Evolutionary conservation across 2,797 vertebrate genomes (phyloP).

Genomic region (Psittacula derbiana): DNA sequence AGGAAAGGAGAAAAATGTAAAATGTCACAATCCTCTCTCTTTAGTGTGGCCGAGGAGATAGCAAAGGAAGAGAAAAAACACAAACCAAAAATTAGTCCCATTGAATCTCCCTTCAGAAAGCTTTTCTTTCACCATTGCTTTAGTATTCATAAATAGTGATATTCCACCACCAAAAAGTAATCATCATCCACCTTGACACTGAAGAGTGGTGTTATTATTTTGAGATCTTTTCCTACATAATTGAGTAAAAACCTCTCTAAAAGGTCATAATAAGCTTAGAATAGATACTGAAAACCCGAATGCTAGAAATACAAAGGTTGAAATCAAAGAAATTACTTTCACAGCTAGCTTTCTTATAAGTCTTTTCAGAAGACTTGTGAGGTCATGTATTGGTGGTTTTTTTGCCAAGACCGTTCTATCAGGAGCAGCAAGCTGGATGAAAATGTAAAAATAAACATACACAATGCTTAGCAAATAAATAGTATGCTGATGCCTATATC

Average conservation of each 20-base stretch:
- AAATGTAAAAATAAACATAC: not conserved
- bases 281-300: not conserved
- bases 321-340: not conserved
- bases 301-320: not conserved
- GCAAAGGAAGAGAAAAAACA: not conserved
- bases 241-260: not conserved
- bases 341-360: not conserved
- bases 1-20: not conserved
- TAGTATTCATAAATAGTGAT: constrained; percentile 23
- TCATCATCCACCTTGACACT: not conserved
- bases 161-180: not conserved
- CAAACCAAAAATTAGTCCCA: not conserved
- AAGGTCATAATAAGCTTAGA: not conserved
- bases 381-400: not conserved
- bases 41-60: not conserved
- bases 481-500: not conserved
- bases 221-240: not conserved
- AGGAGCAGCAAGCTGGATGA: not conserved
- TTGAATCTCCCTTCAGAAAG: not conserved
- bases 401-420: not conserved
- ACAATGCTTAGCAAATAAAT: not conserved
- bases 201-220: not conserved
- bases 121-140: constrained; percentile 14
- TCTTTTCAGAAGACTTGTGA: not conserved
- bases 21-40: not conserved